Evolutionary conservation across 2,113 vertebrate genomes (phyloP).

Genomic region (Plecotus auritus): DNA sequence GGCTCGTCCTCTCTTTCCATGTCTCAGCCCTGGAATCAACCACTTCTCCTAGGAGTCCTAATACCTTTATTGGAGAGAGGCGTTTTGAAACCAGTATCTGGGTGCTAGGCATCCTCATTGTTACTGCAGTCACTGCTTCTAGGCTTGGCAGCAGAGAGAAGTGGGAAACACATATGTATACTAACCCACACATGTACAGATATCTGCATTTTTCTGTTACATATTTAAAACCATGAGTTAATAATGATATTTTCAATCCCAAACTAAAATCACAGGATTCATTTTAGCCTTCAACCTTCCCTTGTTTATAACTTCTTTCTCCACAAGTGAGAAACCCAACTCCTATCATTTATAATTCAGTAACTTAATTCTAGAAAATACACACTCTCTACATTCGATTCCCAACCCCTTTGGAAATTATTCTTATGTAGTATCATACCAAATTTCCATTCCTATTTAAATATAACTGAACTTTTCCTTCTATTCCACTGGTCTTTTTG

Average conservation of each 20-base stretch:
- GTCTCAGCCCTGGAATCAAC: not conserved
- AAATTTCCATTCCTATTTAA: not conserved
- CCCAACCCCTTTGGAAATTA: not conserved
- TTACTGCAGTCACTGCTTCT: not conserved
- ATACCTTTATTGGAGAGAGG: not conserved
- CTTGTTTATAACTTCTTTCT: not conserved
- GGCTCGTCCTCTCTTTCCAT: not conserved
- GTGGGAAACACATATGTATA: not conserved
- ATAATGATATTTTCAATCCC: not conserved
- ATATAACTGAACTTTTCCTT: not conserved
- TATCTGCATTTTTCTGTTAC: not conserved
- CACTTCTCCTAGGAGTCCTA: not conserved
- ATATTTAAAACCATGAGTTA: constrained; percentile 10
- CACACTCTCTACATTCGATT: not conserved
- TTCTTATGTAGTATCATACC: not conserved
- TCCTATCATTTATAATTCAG: not conserved
- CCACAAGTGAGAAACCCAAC: not conserved
- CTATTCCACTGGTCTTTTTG: not conserved
- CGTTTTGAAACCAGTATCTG: not conserved
- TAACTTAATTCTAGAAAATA: not conserved
- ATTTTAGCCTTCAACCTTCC: not conserved
- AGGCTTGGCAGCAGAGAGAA: not conserved
- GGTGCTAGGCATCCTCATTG: not conserved
- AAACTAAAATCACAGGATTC: not conserved
- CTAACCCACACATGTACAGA: not conserved